Evolutionary conservation across 2,888 invertebrate species (phyloP), one percentile per base, ranked within the genome.

Genomic region (Atherix ibis): DNA sequence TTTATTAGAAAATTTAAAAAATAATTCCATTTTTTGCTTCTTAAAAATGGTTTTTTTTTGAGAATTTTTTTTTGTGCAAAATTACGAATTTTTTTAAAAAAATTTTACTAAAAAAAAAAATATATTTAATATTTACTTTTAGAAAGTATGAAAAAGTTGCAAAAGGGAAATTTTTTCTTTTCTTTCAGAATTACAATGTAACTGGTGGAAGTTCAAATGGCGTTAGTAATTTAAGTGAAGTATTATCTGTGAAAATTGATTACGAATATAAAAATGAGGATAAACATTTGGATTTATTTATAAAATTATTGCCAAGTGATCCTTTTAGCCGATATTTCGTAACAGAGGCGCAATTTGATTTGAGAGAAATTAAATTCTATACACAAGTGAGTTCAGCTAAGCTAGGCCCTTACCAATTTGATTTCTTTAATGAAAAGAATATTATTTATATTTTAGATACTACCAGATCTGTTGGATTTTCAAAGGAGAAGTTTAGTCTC

Each of bases 301-400:
- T 82, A 40, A 83, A 83, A 54, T 64, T 82, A 31, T 68, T 82
- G 18, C 83, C 83, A 1, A 70, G 76, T 45, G 82, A 83, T 53
- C 80, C 81, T 1, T 82, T 81, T 56, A 79, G 77, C 40, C 65
- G 82, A 34, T 74, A 76, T 44, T 82, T 82, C 56, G 81, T 83
- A 39, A 80, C 79, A 16, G 81, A 82, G 53, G 80, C 81, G 2
- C 81, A 82, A 54, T 83, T 83, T 52, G 82, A 83, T 56, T 70
- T 81, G 4, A 65, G 83, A 39, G 83, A 83, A 61, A 82, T 83
- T 47, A 71, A 79, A 44, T 83, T 83, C 62, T 83, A 83, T 53
- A 82, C 80, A 1, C 74, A 80, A 65, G 73, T 81, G 48, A 41
- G 39, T 40, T 9, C 5, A 10, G 13, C 36, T 28, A 32, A 18